Base-by-base conservation (phyloP, 2,113 vertebrate genomes). In the pig (Sus scrofa) region DNA sequence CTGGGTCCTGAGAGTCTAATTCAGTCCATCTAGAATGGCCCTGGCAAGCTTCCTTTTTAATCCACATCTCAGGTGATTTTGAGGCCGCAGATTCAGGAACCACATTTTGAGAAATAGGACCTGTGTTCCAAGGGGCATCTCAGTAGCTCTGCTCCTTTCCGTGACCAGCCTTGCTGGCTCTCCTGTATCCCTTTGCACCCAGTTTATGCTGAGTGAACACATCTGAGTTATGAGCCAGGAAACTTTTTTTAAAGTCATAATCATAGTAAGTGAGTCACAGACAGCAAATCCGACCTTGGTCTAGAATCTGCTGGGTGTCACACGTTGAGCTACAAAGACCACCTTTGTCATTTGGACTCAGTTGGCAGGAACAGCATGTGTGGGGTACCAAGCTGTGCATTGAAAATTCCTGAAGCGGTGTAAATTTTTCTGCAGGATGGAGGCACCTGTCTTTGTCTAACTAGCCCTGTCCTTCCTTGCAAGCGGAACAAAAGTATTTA, bases 391-490 rank as follows among this genome's bases (percentile, higher is more conserved):
- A 34, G 3, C 34, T 70, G 12, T 19, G 68, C 5, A 0, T 0
- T n/a, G 20, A 67, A 70, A 62, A 75, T 77, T 77, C 65, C 86
- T 24, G 32, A 83, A 56, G 37, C 70, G 52, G 62, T 73, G 60
- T 20, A 89, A 67, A 90, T n/a, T 71, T 96, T 77, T 75, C 90
- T 56, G 77, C 54, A 58, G n/a, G 27, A 52, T 68, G 63, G 11
- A 22, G 56, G 26, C 50, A 84, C 94, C 83, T 95, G 39, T 93
- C 92, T 96, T 94, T 92, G 74, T 95, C 89, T 91, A 85, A 86
- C 37, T 74, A 83, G 50, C 27, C 6, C 1, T 27, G 44, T 85
- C 75, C 32, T 87, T 89, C 67, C 86, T 95, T 95, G 92, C 89
- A 85, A 44, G 52, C 19, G 24, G 39, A 95, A 93, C 92, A 97